phyloP scores from a whole-genome alignment of 2,113 vertebrate species.

The Tautogolabrus adspersus region DNA sequence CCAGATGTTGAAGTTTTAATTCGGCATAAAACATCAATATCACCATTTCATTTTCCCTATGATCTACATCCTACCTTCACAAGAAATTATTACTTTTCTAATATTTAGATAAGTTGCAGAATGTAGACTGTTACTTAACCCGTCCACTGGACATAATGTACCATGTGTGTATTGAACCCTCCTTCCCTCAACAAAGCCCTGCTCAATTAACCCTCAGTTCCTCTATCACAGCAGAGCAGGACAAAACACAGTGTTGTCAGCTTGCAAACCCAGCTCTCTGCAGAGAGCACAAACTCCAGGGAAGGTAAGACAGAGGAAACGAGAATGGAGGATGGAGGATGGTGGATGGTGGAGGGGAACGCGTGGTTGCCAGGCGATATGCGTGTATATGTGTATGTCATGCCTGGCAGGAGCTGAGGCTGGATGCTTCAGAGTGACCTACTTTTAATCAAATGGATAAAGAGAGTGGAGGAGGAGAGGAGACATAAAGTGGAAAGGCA shows the following conservation, averaged over 20 bases:
- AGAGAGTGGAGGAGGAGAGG: constrained; percentile 30
- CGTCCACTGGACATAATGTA: background rate
- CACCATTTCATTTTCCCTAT: background rate
- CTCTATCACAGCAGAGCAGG: background rate
- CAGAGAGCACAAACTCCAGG: constrained; percentile 33
- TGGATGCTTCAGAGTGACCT: constrained; percentile 83
- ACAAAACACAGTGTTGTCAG: constrained; percentile 52
- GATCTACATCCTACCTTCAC: too few species aligned
- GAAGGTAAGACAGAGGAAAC: constrained; percentile 49
- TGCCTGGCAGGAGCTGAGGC: constrained; percentile 67
- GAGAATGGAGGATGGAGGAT: constrained; percentile 17
- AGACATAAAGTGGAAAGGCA: constrained; percentile 21
- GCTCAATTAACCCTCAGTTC: constrained; percentile 19
- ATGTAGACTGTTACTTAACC: background rate
- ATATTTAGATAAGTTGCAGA: background rate
- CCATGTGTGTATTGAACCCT: constrained; percentile 4
- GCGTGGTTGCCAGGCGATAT: constrained; percentile 64
- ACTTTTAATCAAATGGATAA: constrained; percentile 70
- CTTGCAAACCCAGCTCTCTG: constrained; percentile 38
- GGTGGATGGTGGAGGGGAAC: constrained; percentile 10
- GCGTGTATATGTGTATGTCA: constrained; percentile 63
- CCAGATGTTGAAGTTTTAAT: too few species aligned
- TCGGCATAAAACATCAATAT: background rate
- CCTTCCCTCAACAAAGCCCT: background rate
- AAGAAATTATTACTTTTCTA: background rate